Percentiles rank a stretch among this genome's conserved stretches.
Evolutionary conservation across 2,888 invertebrate genomes (phyloP).

Genomic region (Idaea biselata): DNA sequence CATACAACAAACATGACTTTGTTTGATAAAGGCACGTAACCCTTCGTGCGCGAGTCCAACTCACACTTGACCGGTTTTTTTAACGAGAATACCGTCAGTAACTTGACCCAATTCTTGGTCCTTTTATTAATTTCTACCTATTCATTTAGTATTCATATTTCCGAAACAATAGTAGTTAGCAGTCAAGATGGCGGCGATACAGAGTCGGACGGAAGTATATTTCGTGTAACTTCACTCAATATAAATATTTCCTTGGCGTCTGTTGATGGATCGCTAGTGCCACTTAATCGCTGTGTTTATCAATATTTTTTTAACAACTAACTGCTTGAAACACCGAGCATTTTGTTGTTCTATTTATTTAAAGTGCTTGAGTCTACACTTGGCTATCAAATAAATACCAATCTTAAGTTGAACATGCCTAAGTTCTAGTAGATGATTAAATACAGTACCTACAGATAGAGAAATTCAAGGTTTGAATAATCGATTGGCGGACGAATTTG

Average conservation of each 20-base stretch:
- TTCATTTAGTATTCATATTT: neutral
- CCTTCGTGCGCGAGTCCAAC: too few species aligned
- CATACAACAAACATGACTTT: too few species aligned
- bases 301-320: constrained; percentile 49
- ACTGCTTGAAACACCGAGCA: neutral
- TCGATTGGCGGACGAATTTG: too few species aligned
- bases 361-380: too few species aligned
- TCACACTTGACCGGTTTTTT: too few species aligned
- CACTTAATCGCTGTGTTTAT: constrained; percentile 59
- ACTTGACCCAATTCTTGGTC: neutral
- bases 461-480: too few species aligned
- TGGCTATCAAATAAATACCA: neutral
- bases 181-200: constrained; percentile 42
- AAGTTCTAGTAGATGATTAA: too few species aligned
- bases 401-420: too few species aligned
- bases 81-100: too few species aligned
- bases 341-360: neutral
- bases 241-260: constrained; percentile 62
- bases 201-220: constrained; percentile 42
- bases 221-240: constrained; percentile 45
- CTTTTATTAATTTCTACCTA: neutral
- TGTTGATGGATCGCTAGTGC: constrained; percentile 58
- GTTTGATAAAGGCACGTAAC: too few species aligned
- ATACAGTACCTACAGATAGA: too few species aligned
- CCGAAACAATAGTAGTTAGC: constrained; percentile 42